Percentiles rank a stretch among this genome's conserved stretches.
Conservation (phyloP, 1,140 invertebrate species). For the Brachionus rubens region DNA sequence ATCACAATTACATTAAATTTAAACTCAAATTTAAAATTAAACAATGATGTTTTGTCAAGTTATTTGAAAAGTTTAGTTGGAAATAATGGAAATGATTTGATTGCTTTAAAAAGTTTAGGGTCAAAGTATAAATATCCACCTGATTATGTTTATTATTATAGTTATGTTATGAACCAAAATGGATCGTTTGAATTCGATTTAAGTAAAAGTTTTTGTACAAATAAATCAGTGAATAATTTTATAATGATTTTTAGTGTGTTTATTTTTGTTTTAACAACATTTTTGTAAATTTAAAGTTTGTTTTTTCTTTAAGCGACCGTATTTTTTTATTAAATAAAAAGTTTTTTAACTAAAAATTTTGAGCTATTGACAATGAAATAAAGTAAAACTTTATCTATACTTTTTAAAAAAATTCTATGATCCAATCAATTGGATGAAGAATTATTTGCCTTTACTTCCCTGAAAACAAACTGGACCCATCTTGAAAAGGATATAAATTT, state of each 20-base stretch:
- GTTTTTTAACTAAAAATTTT: too few relatives aligned
- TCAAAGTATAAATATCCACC: conserved; percentile 34
- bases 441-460: too few relatives aligned
- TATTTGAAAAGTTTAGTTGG: conserved; percentile 11
- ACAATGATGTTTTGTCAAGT: neutral
- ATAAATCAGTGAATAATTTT: neutral
- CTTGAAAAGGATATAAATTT: too few relatives aligned
- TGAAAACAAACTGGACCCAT: too few relatives aligned
- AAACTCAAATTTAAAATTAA: neutral
- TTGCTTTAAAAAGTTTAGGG: neutral
- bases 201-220: conserved; percentile 8
- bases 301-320: too few relatives aligned
- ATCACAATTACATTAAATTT: neutral
- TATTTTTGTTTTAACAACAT: neutral
- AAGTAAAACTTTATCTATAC: too few relatives aligned
- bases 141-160: conserved; percentile 29
- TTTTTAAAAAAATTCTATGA: too few relatives aligned
- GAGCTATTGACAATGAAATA: too few relatives aligned
- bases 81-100: conserved; percentile 2
- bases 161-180: conserved; percentile 26
- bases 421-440: too few relatives aligned
- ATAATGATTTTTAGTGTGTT: neutral
- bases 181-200: conserved; percentile 25
- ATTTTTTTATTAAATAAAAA: too few relatives aligned
- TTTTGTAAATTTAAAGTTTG: neutral